Percentiles rank a stretch among this genome's conserved stretches.
These are phyloP conservation scores for Porites divaricata DNA, from an alignment of 92 coral and sea anemone species.

Conservation along the genomic window DNA sequence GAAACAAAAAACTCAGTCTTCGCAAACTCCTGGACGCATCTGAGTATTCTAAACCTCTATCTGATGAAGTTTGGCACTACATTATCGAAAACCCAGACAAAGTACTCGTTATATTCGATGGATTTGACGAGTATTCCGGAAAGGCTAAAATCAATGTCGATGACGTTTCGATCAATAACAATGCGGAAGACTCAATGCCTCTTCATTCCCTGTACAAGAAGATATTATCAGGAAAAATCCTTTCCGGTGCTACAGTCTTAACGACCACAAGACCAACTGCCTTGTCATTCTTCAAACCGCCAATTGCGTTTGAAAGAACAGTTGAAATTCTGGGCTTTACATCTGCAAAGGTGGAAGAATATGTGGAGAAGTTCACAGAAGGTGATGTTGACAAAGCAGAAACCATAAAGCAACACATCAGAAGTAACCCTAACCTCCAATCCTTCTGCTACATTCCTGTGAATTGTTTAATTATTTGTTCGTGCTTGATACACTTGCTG, in stretches of 20 bases:
- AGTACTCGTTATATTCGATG: constrained; percentile 52
- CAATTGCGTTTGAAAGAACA: not conserved
- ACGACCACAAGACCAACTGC: too few relatives aligned
- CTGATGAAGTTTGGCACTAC: constrained; percentile 11
- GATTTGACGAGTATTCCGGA: too few relatives aligned
- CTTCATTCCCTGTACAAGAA: not conserved
- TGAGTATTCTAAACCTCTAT: not conserved
- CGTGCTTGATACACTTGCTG: not conserved
- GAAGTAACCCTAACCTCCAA: not conserved
- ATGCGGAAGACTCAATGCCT: not conserved
- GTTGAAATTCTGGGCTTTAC: constrained; percentile 1
- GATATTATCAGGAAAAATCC: not conserved
- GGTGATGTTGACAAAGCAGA: not conserved
- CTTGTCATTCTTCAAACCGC: not conserved
- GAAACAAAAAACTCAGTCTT: constrained; percentile 2
- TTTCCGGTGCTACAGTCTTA: too few relatives aligned
- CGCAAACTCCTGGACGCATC: constrained; percentile 10
- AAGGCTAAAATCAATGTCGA: too few relatives aligned
- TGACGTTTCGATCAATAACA: too few relatives aligned
- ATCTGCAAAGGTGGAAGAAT: not conserved
- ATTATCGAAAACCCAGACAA: not conserved
- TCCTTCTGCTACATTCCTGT: constrained; percentile 62
- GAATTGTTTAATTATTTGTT: not conserved
- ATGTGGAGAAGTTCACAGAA: not conserved
- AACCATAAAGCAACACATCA: constrained; percentile 5